A percentile compares a stretch with the other conserved stretches of the same genome.
These are phyloP conservation scores for Paradisaea rubra DNA, from an alignment of 2,113 vertebrate species.

Conservation along the genomic window DNA sequence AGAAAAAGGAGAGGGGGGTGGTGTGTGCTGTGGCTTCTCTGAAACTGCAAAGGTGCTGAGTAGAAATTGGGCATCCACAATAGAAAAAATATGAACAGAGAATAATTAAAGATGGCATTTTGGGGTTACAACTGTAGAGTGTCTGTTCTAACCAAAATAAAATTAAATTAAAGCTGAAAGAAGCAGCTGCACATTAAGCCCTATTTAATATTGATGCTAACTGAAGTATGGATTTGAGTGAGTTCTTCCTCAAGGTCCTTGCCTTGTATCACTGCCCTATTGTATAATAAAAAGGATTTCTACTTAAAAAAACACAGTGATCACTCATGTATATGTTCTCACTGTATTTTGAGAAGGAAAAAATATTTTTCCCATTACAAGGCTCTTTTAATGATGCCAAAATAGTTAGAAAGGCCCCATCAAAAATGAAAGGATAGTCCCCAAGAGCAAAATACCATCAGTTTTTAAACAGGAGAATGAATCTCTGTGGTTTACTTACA, in stretches of 20 bases:
- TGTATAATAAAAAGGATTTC: background rate
- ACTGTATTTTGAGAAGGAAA: background rate
- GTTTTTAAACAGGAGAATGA: background rate
- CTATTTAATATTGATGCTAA: slow-evolving; percentile 52
- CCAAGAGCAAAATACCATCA: background rate
- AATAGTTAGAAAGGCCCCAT: background rate
- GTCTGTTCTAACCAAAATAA: slow-evolving; percentile 31
- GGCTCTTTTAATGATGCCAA: background rate
- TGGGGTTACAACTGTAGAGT: slow-evolving; percentile 48
- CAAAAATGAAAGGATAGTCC: background rate
- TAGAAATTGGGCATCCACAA: slow-evolving; percentile 3
- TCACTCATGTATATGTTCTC: background rate
- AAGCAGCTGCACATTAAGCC: slow-evolving; percentile 61
- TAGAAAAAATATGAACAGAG: background rate
- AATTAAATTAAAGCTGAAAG: slow-evolving; percentile 64
- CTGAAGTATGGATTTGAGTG: slow-evolving; percentile 44
- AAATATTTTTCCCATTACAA: background rate
- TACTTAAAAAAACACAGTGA: background rate
- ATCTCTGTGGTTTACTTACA: background rate
- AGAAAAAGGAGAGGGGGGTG: background rate
- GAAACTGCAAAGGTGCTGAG: slow-evolving; percentile 13
- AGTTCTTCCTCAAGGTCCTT: slow-evolving; percentile 34
- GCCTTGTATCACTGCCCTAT: background rate
- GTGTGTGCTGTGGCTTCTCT: background rate
- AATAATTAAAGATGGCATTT: slow-evolving; percentile 68